Evolutionary conservation across 1,140 invertebrate genomes (phyloP).

Genomic region (Eriocheir sinensis): DNA sequence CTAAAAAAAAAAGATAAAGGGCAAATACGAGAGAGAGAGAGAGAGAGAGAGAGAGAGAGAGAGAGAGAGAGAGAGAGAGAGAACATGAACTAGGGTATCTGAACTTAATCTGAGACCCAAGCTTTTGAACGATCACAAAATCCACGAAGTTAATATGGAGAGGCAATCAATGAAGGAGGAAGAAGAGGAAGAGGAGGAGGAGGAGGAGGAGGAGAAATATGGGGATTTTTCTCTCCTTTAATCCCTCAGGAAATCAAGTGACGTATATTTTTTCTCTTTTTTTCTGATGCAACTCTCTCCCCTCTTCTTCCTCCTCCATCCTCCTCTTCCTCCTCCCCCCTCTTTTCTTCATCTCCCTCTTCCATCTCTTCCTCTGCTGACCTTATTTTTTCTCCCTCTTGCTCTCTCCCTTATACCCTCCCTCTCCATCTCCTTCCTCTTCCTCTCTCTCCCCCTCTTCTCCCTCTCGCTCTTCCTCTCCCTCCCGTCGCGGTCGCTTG

Average conservation of each 20-base stretch:
- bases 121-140: neutral
- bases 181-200: neutral
- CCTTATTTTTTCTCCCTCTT: neutral
- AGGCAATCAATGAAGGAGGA: neutral
- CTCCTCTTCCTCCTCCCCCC: neutral
- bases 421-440: neutral
- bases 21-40: neutral
- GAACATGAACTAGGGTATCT: neutral
- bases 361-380: neutral
- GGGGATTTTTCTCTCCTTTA: too few relatives aligned
- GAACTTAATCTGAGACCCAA: neutral
- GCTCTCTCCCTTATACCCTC: neutral
- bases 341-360: neutral
- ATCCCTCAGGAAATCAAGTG: neutral
- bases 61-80: slow-evolving; percentile 27
- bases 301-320: neutral
- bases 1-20: neutral
- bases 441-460: neutral
- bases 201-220: neutral
- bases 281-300: neutral
- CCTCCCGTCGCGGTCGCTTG: neutral
- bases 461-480: neutral
- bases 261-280: neutral
- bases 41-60: slow-evolving; percentile 26
- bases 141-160: neutral